Base-by-base conservation (phyloP, 2,113 vertebrate genomes). In the Sylvia atricapilla region DNA sequence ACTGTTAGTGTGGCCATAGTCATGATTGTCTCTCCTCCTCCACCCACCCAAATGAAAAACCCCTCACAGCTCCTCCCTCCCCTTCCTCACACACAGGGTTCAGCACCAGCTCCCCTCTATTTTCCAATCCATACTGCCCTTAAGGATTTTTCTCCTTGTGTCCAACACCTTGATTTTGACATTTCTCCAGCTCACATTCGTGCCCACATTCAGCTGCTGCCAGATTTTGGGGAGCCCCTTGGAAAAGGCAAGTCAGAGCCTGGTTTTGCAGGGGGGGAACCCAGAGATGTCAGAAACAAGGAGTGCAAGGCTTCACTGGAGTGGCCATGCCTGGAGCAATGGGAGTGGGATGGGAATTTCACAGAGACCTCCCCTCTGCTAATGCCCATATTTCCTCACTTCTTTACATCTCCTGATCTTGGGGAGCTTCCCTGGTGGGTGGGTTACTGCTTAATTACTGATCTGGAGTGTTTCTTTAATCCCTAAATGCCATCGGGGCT, bases 291-390 rank as follows among this genome's bases (percentile, higher is more conserved):
- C n/a, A 46, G 28, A 49, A 58, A 16, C 6, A 24, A 55, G 50
- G n/a, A 19, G 41, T 7, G 30, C 69, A 35, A 39, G 46, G 44
- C 87, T 46, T n/a, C 73, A 14, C 2, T 2, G 60, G 41, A 60
- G 9, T 0, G 9, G 43, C 11, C 0, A 0, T 67, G 62, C 37
- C 84, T 52, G 55, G 37, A 72, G 10, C 16, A 41, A 21, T 1
- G 14, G 46, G 39, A 78, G 6, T 24, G 47, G 63, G 47, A 46
- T 69, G 73, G 60, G 62, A 47, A 50, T 20, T 55, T 9, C 37
- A 35, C 59, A 76, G 55, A 66, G 58, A 35, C 10, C 37, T 70
- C 25, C 14, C 46, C 52, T 64, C 60, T 59, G 74, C 49, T 53
- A 12, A 19, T 7, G 43, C 2, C 50, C 37, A 15, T 23, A 4